Base-by-base conservation (phyloP, 2,888 invertebrate species). In the Callinectes sapidus region DNA sequence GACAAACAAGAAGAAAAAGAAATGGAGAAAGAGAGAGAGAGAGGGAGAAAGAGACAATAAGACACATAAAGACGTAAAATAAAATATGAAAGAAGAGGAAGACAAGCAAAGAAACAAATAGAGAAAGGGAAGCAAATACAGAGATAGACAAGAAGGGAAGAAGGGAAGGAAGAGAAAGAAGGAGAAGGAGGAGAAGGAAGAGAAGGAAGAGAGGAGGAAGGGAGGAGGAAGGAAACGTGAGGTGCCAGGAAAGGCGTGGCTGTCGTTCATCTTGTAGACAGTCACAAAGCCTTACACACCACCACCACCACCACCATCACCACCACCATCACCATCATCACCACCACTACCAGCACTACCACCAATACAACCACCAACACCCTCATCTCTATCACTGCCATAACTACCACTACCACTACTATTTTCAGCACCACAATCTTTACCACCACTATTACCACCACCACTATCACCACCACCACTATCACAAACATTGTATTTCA, bases 241-340 rank as follows among this genome's bases (percentile, higher is more conserved):
- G 42, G 88, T 77, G 88, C 71, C 81, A 87, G 77, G 81, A 77
- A 23, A 61, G 91, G 88, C 88, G 88, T 71, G 81, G 55, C 28
- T n/a, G 61, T 90, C 90, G 85, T 90, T n/a, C 39, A 39, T 90
- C 90, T 86, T 55, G 13, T 61, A 61, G 90, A 55, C 86, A 90
- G 81, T 10, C 61, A 48, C 28, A 28, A 39, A 28, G 39, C 61
- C 14, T 86, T 48, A 54, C 90, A 66, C 86, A 86, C 90, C 35
- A 85, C 86, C 90, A 85, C 90, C 35, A 86, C n/a, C 90, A 86
- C 86, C 54, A 85, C 81, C 85, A 90, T 18, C 13, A 81, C 28
- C 54, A 85, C 42, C 35, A 35, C 39, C 55, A 81, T 61, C n/a
- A 86, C 42, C 90, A 90, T 32, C n/a, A 81, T 81, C 32, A 90